Conservation (phyloP, 2,888 invertebrate species). For the Osedax frankpressi region DNA sequence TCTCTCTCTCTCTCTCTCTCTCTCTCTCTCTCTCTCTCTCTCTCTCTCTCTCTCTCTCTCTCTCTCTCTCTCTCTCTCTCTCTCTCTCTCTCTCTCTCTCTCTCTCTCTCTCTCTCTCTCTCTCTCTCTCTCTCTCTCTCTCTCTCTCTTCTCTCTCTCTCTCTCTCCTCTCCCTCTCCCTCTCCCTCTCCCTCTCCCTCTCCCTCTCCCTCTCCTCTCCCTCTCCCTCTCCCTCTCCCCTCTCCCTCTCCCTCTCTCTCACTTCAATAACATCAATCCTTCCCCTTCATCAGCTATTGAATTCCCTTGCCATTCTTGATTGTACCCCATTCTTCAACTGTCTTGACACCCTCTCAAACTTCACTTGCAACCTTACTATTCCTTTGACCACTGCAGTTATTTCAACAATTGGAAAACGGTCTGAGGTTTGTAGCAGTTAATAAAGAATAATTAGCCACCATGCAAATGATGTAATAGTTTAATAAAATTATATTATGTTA, state of each 20-base stretch:
- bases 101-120: background rate
- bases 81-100: background rate
- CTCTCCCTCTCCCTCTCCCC: background rate
- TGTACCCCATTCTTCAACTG: slow-evolving; percentile 5
- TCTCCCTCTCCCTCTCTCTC: background rate
- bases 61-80: too few relatives aligned
- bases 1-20: too few relatives aligned
- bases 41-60: too few relatives aligned
- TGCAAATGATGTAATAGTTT: too few relatives aligned
- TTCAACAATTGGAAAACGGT: background rate
- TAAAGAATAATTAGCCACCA: too few relatives aligned
- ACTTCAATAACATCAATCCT: background rate
- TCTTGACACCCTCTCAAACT: background rate
- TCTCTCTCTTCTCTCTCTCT: background rate
- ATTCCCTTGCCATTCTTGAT: slow-evolving; percentile 6
- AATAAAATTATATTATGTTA: too few relatives aligned
- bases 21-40: too few relatives aligned
- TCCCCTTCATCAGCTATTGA: background rate
- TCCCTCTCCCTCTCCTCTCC: background rate
- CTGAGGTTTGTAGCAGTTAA: background rate
- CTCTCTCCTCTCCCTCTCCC: background rate
- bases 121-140: background rate
- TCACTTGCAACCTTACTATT: background rate
- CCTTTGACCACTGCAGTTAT: background rate
- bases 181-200: background rate